Conservation (phyloP, 2,888 invertebrate species). For the Tetheella fluctuosa region DNA sequence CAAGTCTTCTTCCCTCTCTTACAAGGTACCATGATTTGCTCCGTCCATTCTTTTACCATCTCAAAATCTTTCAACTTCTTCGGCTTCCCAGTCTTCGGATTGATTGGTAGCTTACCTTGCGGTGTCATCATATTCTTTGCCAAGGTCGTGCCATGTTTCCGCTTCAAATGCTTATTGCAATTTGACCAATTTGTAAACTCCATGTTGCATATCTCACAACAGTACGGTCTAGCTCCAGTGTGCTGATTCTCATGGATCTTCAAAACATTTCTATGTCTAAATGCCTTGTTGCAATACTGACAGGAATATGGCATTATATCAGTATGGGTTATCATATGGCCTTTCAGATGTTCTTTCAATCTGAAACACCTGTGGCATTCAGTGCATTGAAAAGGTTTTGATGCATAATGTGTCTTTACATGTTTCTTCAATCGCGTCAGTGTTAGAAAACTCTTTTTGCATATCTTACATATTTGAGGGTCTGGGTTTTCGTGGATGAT, state of each 20-base stretch:
- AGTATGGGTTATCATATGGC: conserved; percentile 78
- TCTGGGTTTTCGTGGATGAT: conserved; percentile 16
- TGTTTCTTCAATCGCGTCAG: conserved; percentile 19
- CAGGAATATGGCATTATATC: conserved; percentile 55
- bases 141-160: conserved; percentile 25
- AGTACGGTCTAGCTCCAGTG: conserved; percentile 29
- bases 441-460: conserved; percentile 10
- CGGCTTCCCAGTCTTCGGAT: conserved; percentile 14
- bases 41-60: background rate
- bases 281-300: conserved; percentile 86
- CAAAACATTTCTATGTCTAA: conserved; percentile 83
- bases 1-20: background rate
- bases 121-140: conserved; percentile 26
- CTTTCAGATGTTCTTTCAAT: conserved; percentile 63
- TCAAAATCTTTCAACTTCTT: conserved; percentile 2
- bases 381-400: background rate
- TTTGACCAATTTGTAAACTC: conserved; percentile 33
- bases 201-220: conserved; percentile 26
- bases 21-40: conserved; percentile 10
- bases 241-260: conserved; percentile 27
- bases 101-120: conserved; percentile 22
- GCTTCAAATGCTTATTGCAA: conserved; percentile 36
- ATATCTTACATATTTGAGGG: conserved; percentile 18
- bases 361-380: conserved; percentile 35
- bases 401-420: conserved; percentile 22